Evolutionary conservation across 2,113 vertebrate genomes (phyloP).

Genomic region (Corythaeola cristata): DNA sequence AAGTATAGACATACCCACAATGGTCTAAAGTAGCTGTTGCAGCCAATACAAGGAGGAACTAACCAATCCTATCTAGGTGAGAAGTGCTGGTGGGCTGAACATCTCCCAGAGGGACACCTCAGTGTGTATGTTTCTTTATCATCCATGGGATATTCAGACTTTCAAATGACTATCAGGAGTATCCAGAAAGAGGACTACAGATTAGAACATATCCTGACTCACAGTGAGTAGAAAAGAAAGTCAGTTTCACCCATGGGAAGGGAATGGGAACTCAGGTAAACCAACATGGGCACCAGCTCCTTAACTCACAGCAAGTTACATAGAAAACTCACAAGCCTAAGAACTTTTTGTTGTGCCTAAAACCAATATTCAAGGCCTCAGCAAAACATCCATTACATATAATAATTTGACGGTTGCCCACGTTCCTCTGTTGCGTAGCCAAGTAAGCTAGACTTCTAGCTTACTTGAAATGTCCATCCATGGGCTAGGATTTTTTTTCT

Average conservation of each 20-base stretch:
- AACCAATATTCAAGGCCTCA: neutral
- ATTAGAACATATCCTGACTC: neutral
- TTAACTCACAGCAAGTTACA: neutral
- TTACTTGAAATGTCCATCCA: neutral
- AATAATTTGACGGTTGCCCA: neutral
- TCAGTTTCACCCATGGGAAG: neutral
- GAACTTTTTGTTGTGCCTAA: neutral
- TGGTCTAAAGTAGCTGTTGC: neutral
- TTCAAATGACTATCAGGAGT: neutral
- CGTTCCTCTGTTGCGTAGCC: neutral
- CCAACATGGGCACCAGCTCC: neutral
- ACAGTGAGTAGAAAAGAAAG: neutral
- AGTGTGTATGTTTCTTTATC: neutral
- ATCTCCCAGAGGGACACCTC: neutral
- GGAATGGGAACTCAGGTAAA: neutral
- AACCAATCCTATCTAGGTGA: neutral
- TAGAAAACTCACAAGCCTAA: neutral
- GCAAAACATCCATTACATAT: neutral
- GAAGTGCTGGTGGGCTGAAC: neutral
- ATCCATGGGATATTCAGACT: neutral
- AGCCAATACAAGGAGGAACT: neutral
- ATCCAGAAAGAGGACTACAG: neutral
- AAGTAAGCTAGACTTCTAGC: neutral
- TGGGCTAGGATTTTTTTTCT: neutral
- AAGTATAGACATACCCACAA: neutral